Conservation (phyloP, 2,888 invertebrate species). For the Plutella xylostella region DNA sequence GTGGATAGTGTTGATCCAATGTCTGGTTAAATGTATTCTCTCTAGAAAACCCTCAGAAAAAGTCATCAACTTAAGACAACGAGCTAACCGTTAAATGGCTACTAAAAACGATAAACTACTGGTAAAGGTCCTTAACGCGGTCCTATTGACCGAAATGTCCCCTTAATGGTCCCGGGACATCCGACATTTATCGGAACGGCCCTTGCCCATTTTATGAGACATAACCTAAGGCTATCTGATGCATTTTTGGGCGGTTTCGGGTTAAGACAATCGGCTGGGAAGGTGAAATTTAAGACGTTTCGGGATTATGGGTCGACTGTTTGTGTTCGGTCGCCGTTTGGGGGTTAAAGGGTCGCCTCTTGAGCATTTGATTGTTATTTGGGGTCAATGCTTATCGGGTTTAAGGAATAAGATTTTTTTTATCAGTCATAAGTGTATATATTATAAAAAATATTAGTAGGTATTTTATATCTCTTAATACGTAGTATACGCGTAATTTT, state of each 20-base stretch:
- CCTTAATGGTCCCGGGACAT: slow-evolving; percentile 8
- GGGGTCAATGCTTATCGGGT: no score
- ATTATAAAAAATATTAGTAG: no score
- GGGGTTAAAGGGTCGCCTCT: no score
- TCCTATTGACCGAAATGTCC: slow-evolving; percentile 6
- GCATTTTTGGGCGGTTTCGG: slow-evolving; percentile 60
- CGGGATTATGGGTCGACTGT: no score
- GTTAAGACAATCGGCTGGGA: slow-evolving; percentile 52
- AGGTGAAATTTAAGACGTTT: slow-evolving; percentile 16
- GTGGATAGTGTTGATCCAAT: no score
- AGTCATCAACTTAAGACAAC: background rate
- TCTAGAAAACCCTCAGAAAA: background rate
- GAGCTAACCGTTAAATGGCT: background rate
- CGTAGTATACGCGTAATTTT: no score
- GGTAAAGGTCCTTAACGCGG: background rate
- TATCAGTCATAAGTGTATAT: no score
- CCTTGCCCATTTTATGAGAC: slow-evolving; percentile 61
- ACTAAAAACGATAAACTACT: slow-evolving; percentile 4
- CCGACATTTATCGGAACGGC: slow-evolving; percentile 20
- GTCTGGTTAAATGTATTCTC: background rate
- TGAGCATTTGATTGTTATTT: no score
- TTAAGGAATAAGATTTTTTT: no score
- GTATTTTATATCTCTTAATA: no score
- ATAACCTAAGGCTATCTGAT: slow-evolving; percentile 49
- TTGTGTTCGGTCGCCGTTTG: no score